phyloP scores from a whole-genome alignment of 2,797 vertebrate genomes.

The Micromesistius poutassou region DNA sequence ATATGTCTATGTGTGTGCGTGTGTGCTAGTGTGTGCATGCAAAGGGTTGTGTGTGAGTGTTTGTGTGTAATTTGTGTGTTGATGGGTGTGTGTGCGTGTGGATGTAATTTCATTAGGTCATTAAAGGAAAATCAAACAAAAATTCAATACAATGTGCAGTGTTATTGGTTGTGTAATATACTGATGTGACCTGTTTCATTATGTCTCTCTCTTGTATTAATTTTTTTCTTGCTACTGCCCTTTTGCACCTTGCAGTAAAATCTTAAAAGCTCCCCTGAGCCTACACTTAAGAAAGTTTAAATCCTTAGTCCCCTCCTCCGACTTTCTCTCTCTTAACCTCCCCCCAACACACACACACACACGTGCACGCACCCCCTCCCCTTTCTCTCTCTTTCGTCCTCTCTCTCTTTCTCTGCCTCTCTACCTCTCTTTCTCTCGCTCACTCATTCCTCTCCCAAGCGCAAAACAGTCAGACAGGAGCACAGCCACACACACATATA shows the following conservation, averaged over 20 bases:
- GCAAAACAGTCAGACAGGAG: slow-evolving; percentile 53
- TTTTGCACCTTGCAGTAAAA: slow-evolving; percentile 70
- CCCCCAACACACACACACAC: slow-evolving; percentile 14
- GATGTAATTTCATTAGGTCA: slow-evolving; percentile 3
- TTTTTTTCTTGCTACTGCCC: slow-evolving; percentile 41
- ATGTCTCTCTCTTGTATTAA: slow-evolving; percentile 29
- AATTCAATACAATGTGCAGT: background rate
- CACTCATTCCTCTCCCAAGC: slow-evolving; percentile 34
- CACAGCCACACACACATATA: slow-evolving; percentile 24
- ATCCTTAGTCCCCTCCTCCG: slow-evolving; percentile 50
- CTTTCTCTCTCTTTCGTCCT: slow-evolving; percentile 21
- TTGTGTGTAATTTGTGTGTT: background rate
- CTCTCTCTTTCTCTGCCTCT: slow-evolving; percentile 33
- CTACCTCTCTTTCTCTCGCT: slow-evolving; percentile 10
- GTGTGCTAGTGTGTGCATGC: background rate
- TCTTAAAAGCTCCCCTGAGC: slow-evolving; percentile 60
- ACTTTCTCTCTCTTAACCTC: slow-evolving; percentile 45
- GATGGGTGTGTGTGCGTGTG: slow-evolving; percentile 2
- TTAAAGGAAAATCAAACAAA: background rate
- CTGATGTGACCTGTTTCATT: slow-evolving; percentile 35
- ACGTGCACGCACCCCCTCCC: background rate
- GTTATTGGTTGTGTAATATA: background rate
- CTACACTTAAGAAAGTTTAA: slow-evolving; percentile 54
- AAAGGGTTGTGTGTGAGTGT: background rate
- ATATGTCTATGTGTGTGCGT: background rate